Evolutionary conservation across 2,797 vertebrate species (phyloP), one percentile per base, ranked within the genome.

Genomic region (Sebastes taczanowskii): DNA sequence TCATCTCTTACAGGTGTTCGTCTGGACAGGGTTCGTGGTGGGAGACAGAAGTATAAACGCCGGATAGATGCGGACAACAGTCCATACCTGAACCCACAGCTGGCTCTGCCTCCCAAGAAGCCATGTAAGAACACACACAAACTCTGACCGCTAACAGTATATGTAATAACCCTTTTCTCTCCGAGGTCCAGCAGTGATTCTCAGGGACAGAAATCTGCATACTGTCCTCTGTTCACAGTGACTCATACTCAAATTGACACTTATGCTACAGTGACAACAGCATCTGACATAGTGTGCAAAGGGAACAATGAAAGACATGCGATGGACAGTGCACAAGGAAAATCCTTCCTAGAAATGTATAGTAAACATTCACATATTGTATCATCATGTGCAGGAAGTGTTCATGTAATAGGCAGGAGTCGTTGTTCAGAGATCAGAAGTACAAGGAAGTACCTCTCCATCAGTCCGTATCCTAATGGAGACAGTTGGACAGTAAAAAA

Each of bases 11-110:
- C 90, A 99, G 98, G 98, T 68, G 98, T 99, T 63, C 97, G 98
- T 85, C 96, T 99, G 86, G 98, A 99, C 96, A 96, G 98, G 95
- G 98, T 99, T 89, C 98, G 98, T 5, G 98, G 98, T 63, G 98
- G 98, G 80, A 97, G 98, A 91, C 98, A 99, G 96, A 99, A 99
- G 95, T 99, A 99, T 92, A 99, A 99, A 92, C 98, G 98, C 84
- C 96, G 98, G 96, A 99, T 99, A 99, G 98, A 99, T 82, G 98
- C 98, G n/a, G 98, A 99, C 94, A 99, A 99, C 95, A 99, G 98
- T 91, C 98, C 98, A 0, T 99, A 99, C 92, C 96, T 99, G 96
- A 99, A 99, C 93, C 98, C 98, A 82, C 98, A 99, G 93, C 95
- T 99, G 94, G 97, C 98, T 91, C 96, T 99, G 92, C 98, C 98